Percentiles rank a stretch among this genome's conserved stretches.
These are phyloP conservation scores for Bucco capensis DNA, from an alignment of 2,113 vertebrate species.

Conservation along the genomic window DNA sequence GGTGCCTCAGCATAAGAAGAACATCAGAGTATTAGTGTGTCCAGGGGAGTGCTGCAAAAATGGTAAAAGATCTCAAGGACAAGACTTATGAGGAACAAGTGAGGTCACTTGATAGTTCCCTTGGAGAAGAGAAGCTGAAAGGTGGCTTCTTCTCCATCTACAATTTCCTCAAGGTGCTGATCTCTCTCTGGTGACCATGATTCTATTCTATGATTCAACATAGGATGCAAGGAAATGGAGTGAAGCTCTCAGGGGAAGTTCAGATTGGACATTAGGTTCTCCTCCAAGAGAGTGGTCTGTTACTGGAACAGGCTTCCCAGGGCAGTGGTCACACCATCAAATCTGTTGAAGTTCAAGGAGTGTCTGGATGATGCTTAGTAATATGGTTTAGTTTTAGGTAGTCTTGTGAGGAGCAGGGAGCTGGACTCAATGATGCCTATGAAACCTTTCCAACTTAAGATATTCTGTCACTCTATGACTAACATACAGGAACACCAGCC, in stretches of 20 bases:
- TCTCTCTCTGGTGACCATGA: neutral
- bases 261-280: neutral
- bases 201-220: too few species aligned
- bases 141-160: neutral
- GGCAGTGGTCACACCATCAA: rapidly evolving
- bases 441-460: neutral
- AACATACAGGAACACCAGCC: neutral
- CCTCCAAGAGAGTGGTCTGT: rapidly evolving
- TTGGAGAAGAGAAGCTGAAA: neutral
- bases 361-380: rapidly evolving
- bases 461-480: neutral
- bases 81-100: rapidly evolving
- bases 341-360: neutral
- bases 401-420: neutral
- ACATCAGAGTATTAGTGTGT: neutral
- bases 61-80: neutral
- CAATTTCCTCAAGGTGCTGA: neutral
- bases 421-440: neutral
- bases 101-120: neutral
- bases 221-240: neutral
- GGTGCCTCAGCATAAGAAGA: neutral
- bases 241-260: neutral
- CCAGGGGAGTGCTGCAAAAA: neutral
- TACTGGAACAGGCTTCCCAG: neutral
- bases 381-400: neutral